Base-by-base conservation (phyloP, 1,140 invertebrate species). In the Drosophila athabasca region DNA sequence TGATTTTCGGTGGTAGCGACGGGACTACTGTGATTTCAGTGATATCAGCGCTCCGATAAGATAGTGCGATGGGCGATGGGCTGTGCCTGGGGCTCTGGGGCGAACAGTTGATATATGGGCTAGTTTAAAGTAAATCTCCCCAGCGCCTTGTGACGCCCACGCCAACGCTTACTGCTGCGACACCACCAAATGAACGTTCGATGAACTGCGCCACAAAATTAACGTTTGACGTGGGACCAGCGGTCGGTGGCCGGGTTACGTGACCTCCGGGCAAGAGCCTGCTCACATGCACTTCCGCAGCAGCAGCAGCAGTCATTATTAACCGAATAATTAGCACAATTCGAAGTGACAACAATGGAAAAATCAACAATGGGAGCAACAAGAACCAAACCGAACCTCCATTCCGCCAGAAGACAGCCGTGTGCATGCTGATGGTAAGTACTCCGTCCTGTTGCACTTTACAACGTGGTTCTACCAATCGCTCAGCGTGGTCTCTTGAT, bases 321-420 rank as follows among this genome's bases (percentile, higher is more conserved):
- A 72, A 62, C 41, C 51, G 24, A 39, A 39, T 39, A 87, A 87
- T 88, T 83, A 83, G 51, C 83, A 83, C 79, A 45, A 35, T 43
- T 62, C n/a, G 39, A 50, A 35, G 19, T 45, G 31, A 62, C 41
- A 69, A 76, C 49, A 66, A 59, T 43, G 44, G 31, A 15, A 62
- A 45, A 44, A 52, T 58, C 65, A 71, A 62, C 66, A 57, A 9
- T 39, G 35, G 13, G 5, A 13, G 35, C 35, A 69, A 73, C 49
- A 76, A 79, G 48, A 67, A 19, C 17, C 17, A 19, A 19, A 19
- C 17, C 17, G 17, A 19, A 91, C 90, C 90, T 87, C 90, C 90
- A 64, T 90, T 91, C 66, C 90, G 90, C 82, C 90, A 91, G 73
- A 91, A 91, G 39, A 91, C 87, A 57, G 89, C 90, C 29, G 90